A percentile compares a stretch with the other conserved stretches of the same genome.
Conservation (phyloP, 2,888 invertebrate species). For the Lydus trimaculatus region DNA sequence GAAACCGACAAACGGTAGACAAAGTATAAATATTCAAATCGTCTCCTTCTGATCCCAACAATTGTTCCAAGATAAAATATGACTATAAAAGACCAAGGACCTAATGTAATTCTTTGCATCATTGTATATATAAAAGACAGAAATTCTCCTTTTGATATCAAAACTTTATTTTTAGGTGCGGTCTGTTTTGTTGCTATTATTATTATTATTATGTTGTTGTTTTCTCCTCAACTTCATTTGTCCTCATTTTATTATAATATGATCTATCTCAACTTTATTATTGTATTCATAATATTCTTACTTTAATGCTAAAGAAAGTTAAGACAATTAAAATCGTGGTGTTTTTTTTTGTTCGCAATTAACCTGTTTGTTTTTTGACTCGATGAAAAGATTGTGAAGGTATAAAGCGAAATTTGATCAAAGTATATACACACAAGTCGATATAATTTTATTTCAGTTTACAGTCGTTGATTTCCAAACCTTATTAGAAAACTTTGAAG, state of each 20-base stretch:
- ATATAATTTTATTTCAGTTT: neutral
- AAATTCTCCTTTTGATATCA: neutral
- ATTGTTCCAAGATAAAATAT: conserved; percentile 26
- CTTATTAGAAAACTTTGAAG: neutral
- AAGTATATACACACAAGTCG: neutral
- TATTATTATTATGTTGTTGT: neutral
- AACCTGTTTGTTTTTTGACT: neutral
- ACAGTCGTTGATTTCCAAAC: neutral
- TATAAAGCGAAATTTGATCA: neutral
- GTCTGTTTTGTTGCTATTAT: neutral
- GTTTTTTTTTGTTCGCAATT: neutral
- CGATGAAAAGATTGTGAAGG: neutral
- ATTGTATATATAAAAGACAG: neutral
- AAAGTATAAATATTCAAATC: conserved; percentile 28
- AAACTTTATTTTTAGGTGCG: conserved; percentile 1
- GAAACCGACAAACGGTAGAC: conserved; percentile 8
- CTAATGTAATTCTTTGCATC: neutral
- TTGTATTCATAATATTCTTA: neutral
- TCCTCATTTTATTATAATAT: neutral
- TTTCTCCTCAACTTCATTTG: neutral
- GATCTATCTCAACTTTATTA: neutral
- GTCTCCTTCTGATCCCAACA: conserved; percentile 20
- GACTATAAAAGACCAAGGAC: conserved; percentile 10
- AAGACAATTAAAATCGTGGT: neutral
- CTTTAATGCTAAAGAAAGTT: too few relatives aligned